A percentile compares a stretch with the other conserved stretches of the same genome.
Evolutionary conservation across 2,113 vertebrate species (phyloP).

Genomic region (Misgurnus anguillicaudatus): DNA sequence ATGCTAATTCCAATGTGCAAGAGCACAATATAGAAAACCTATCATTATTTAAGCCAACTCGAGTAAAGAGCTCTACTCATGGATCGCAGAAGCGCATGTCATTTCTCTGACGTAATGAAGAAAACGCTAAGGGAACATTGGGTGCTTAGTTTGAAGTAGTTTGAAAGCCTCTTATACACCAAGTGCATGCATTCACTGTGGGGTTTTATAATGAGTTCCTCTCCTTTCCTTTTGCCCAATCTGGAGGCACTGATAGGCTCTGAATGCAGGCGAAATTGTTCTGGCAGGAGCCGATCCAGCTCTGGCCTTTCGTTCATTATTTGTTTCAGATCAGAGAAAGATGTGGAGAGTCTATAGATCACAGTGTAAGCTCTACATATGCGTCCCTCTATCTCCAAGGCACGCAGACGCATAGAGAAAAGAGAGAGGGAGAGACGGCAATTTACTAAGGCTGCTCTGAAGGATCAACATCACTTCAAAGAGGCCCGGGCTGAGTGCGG

Average conservation of each 20-base stretch:
- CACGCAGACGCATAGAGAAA: conserved; percentile 36
- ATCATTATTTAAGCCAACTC: conserved; percentile 53
- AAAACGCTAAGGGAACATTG: conserved; percentile 53
- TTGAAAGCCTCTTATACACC: conserved; percentile 54
- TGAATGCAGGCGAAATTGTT: conserved; percentile 46
- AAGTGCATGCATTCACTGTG: conserved; percentile 52
- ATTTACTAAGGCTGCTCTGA: conserved; percentile 76
- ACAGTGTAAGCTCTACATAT: conserved; percentile 56
- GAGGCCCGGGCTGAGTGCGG: conserved; percentile 55
- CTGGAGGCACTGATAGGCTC: conserved; percentile 43
- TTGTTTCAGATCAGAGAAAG: conserved; percentile 50
- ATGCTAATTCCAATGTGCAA: conserved; percentile 61
- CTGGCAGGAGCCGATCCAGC: conserved; percentile 46
- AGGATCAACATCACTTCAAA: conserved; percentile 79
- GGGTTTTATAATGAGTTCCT: conserved; percentile 55
- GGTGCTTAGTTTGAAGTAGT: conserved; percentile 55
- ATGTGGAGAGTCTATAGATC: conserved; percentile 52
- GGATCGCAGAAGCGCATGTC: conserved; percentile 47
- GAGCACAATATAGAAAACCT: conserved; percentile 58
- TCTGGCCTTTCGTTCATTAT: conserved; percentile 45
- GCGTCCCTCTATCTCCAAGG: conserved; percentile 59
- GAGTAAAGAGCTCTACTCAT: conserved; percentile 44
- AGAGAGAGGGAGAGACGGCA: conserved; percentile 60
- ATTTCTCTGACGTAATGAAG: conserved; percentile 53
- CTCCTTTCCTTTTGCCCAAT: conserved; percentile 44